phyloP scores from a whole-genome alignment of 2,113 vertebrate genomes.

The Herpetotheres cachinnans region DNA sequence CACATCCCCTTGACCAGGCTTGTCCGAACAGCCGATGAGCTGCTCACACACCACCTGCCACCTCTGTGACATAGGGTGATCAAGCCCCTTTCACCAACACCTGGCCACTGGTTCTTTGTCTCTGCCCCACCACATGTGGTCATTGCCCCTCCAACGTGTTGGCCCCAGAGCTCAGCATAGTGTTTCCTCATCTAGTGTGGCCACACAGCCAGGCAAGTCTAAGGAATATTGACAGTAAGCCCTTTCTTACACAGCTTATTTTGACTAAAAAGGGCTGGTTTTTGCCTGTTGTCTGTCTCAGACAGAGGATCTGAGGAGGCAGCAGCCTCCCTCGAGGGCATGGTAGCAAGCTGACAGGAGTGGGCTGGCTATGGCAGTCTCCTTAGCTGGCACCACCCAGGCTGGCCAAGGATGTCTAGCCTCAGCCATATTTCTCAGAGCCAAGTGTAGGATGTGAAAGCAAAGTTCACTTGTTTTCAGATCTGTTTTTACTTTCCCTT shows the following conservation, averaged over 20 bases:
- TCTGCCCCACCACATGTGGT: background rate
- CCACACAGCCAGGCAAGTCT: background rate
- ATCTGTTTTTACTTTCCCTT: background rate
- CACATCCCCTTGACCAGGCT: background rate
- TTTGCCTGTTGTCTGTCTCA: background rate
- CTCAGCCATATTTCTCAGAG: background rate
- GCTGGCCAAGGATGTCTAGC: background rate
- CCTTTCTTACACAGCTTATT: background rate
- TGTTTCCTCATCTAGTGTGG: background rate
- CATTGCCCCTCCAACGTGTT: background rate
- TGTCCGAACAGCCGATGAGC: accelerated
- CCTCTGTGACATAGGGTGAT: background rate
- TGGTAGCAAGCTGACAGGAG: background rate
- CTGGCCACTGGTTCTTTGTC: background rate
- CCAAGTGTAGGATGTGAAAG: background rate
- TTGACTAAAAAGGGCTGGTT: background rate
- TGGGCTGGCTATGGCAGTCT: background rate
- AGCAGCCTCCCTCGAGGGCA: background rate
- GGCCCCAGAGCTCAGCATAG: background rate
- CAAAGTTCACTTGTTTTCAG: background rate
- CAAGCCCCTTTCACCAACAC: background rate
- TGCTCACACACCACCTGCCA: background rate
- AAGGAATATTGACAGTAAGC: background rate
- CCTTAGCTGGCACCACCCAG: background rate
- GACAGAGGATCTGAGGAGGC: background rate